Evolutionary conservation across 2,888 invertebrate species (phyloP).

Genomic region (Eupsilia transversa): DNA sequence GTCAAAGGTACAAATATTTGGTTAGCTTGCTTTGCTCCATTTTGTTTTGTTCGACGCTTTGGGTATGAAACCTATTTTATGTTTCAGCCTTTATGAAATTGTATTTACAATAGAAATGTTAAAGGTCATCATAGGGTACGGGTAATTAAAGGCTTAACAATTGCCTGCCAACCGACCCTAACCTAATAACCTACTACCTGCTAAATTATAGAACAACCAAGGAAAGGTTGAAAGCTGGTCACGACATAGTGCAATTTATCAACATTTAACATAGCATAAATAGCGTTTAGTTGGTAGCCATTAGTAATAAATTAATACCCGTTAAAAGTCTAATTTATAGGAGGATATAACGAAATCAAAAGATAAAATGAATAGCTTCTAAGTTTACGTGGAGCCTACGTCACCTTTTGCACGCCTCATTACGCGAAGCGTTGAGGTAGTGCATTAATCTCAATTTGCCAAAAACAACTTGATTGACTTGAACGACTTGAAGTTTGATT

Average conservation of each 20-base stretch:
- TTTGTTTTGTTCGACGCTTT: neutral
- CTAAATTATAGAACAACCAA: slow-evolving; percentile 2
- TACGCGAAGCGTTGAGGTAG: too few species aligned
- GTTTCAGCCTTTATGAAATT: neutral
- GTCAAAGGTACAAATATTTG: neutral
- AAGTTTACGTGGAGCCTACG: neutral
- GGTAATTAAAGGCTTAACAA: slow-evolving; percentile 13
- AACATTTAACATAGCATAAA: slow-evolving; percentile 20
- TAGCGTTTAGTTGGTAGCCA: neutral
- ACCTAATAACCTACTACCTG: slow-evolving; percentile 12
- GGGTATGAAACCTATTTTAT: neutral
- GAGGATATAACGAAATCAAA: neutral
- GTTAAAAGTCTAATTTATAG: neutral
- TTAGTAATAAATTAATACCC: slow-evolving; percentile 2
- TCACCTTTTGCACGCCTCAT: too few species aligned
- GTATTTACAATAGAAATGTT: slow-evolving; percentile 5
- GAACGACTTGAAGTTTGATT: too few species aligned
- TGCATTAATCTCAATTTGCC: too few species aligned
- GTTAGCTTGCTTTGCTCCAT: neutral
- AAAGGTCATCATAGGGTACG: slow-evolving; percentile 1
- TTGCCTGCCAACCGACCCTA: slow-evolving; percentile 16
- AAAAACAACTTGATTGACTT: too few species aligned
- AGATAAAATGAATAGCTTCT: neutral
- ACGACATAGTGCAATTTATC: slow-evolving; percentile 42
- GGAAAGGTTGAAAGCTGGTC: slow-evolving; percentile 20